These are phyloP conservation scores for Lindbergichthys nudifrons DNA, from an alignment of 2,797 vertebrate genomes.

Conservation along the genomic window DNA sequence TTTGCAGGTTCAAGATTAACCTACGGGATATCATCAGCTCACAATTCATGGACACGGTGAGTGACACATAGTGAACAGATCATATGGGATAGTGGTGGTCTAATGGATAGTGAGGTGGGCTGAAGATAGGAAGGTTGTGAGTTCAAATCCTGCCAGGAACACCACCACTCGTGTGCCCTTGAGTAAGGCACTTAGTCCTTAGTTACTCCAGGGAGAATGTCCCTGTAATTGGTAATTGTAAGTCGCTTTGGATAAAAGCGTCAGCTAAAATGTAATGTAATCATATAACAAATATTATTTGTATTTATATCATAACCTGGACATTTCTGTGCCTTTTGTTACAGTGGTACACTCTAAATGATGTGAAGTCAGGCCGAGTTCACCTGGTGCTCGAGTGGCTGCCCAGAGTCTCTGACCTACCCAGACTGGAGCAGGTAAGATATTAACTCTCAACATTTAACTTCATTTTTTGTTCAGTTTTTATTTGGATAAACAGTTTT, in stretches of 20 bases:
- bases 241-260: no score
- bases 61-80: slow-evolving; percentile 24
- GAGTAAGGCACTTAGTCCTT: no score
- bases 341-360: slow-evolving; percentile 93
- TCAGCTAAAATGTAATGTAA: no score
- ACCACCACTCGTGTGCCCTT: no score
- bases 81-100: no score
- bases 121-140: no score
- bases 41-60: slow-evolving; percentile 88
- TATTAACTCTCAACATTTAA: not conserved
- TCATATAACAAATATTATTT: not conserved
- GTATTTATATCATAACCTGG: accelerated
- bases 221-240: no score
- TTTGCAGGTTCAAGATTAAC: slow-evolving; percentile 89
- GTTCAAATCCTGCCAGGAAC: no score
- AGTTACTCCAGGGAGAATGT: no score
- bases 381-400: slow-evolving; percentile 91
- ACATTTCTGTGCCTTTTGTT: slow-evolving; percentile 20
- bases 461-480: not conserved
- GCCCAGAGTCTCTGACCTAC: slow-evolving; percentile 78
- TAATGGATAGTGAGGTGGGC: no score
- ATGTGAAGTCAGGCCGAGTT: slow-evolving; percentile 91
- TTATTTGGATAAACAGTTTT: not conserved
- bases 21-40: slow-evolving; percentile 86
- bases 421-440: slow-evolving; percentile 88